These are phyloP conservation scores for Graptemys geographica DNA, from an alignment of 2,797 vertebrate genomes.

Conservation along the genomic window DNA sequence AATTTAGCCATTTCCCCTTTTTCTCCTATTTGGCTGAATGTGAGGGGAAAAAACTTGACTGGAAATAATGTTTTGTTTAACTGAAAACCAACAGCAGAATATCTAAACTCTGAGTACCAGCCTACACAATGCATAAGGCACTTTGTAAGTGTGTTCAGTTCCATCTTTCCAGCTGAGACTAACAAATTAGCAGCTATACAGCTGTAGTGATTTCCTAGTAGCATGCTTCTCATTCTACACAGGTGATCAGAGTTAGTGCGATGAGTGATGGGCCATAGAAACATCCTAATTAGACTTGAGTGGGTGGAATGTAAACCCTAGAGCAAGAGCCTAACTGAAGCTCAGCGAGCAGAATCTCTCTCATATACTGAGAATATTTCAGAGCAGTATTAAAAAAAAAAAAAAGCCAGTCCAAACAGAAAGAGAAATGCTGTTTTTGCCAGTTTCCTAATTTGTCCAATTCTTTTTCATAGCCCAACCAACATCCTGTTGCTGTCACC, in stretches of 20 bases:
- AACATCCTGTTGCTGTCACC: neutral
- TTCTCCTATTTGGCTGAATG: neutral
- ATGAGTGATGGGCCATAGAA: conserved; percentile 56
- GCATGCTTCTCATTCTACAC: conserved; percentile 43
- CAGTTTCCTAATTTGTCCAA: neutral
- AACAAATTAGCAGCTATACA: conserved; percentile 48
- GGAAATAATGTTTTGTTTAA: neutral
- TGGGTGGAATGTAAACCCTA: conserved; percentile 34
- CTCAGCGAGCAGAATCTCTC: neutral
- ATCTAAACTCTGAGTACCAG: neutral
- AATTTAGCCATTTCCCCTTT: neutral
- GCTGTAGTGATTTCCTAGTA: conserved; percentile 40
- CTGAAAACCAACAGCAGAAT: conserved; percentile 14
- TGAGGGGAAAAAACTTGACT: neutral
- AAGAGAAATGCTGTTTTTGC: neutral
- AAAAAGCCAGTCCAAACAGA: neutral
- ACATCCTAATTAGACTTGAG: conserved; percentile 53
- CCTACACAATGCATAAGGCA: neutral
- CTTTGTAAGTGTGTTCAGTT: conserved; percentile 10
- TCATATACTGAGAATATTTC: neutral
- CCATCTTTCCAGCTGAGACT: conserved; percentile 54
- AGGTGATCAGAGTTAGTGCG: neutral
- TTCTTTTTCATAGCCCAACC: neutral
- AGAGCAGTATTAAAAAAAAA: neutral
- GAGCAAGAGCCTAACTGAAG: conserved; percentile 34